phyloP scores from a whole-genome alignment of 2,113 vertebrate genomes.

The Albula glossodonta region DNA sequence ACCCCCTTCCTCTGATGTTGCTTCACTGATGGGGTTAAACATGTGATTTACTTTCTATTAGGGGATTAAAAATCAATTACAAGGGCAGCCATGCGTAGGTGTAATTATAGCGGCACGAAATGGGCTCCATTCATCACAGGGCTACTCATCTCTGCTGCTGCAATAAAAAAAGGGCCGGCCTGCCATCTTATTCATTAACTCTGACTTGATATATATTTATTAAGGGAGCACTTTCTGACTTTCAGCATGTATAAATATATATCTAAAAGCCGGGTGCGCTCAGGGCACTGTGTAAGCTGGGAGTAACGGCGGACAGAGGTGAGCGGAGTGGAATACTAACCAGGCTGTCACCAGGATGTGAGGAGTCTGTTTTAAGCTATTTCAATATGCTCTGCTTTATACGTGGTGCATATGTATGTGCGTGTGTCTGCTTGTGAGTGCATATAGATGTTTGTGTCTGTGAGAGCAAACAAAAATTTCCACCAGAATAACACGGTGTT shows the following conservation, averaged over 20 bases:
- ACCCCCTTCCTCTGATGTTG: neutral
- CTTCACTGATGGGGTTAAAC: neutral
- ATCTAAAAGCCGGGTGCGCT: constrained; percentile 10
- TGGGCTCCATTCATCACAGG: constrained; percentile 28
- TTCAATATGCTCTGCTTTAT: neutral
- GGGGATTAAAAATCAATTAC: constrained; percentile 39
- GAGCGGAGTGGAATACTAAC: neutral
- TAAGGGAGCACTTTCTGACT: constrained; percentile 11
- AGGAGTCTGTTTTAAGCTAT: no score
- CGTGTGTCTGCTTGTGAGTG: neutral
- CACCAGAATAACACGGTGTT: neutral
- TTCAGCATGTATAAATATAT: constrained; percentile 25
- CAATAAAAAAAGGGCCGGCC: neutral
- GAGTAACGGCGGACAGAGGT: neutral
- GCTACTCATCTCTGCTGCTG: constrained; percentile 15
- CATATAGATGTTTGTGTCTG: neutral
- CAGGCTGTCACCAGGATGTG: neutral
- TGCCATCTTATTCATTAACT: constrained; percentile 31
- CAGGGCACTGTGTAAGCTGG: neutral
- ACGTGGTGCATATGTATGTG: neutral
- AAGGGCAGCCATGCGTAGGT: constrained; percentile 20
- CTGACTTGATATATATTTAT: constrained; percentile 36
- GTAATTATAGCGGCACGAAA: constrained; percentile 31
- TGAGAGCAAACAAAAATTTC: neutral
- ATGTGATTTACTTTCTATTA: constrained; percentile 15